Evolutionary conservation across 2,888 invertebrate species (phyloP).

Genomic region (Calliopum simillimum): DNA sequence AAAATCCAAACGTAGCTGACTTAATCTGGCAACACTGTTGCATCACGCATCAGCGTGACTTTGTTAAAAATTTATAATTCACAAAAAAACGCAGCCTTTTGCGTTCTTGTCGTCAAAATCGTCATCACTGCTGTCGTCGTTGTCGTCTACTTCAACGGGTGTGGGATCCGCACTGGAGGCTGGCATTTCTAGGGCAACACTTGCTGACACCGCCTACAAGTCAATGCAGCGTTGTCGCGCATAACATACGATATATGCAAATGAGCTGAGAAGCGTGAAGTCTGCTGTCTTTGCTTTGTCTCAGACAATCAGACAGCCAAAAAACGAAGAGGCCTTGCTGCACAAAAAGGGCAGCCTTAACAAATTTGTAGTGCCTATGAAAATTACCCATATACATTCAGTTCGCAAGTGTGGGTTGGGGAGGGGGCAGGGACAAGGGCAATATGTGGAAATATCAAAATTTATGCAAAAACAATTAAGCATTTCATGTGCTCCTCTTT

Average conservation of each 20-base stretch:
- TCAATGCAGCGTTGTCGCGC: constrained; percentile 12
- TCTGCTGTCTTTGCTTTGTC: too few relatives aligned
- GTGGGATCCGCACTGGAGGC: neutral
- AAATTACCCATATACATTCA: too few relatives aligned
- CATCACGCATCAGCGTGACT: constrained; percentile 7
- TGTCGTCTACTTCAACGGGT: neutral
- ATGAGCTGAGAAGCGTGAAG: constrained; percentile 33
- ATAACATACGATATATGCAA: constrained; percentile 40
- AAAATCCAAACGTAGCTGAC: too few relatives aligned
- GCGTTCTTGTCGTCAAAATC: neutral
- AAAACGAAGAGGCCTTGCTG: too few relatives aligned
- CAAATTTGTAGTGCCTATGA: too few relatives aligned
- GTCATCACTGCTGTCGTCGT: too few relatives aligned
- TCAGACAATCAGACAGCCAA: too few relatives aligned
- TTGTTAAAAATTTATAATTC: constrained; percentile 13
- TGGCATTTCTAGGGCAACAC: constrained; percentile 22
- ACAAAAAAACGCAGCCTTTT: constrained; percentile 11
- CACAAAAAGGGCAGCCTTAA: too few relatives aligned
- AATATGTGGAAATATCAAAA: neutral
- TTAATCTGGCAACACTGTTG: too few relatives aligned
- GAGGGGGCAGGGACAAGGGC: too few relatives aligned
- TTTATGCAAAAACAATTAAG: constrained; percentile 30
- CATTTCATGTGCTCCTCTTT: constrained; percentile 1
- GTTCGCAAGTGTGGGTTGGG: too few relatives aligned
- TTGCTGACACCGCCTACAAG: constrained; percentile 32